These are phyloP conservation scores for Melikaiella ostensackeni DNA, from an alignment of 2,888 invertebrate species.

Conservation along the genomic window DNA sequence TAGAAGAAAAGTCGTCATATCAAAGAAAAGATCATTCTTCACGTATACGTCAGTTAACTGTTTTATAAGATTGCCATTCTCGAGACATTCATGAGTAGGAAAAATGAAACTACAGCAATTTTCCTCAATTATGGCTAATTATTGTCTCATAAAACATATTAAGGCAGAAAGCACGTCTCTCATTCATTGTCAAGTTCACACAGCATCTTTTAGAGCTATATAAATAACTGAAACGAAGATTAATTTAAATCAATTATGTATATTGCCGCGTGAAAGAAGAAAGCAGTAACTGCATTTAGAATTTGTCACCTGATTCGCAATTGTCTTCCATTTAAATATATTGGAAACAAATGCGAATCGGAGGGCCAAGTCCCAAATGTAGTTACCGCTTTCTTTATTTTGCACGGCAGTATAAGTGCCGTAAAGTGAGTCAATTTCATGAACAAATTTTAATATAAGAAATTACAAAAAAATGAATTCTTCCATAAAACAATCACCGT, in stretches of 20 bases:
- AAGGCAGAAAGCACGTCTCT: neutral
- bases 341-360: too few relatives aligned
- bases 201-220: neutral
- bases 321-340: too few relatives aligned
- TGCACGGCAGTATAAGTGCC: too few relatives aligned
- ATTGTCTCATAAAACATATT: conserved; percentile 11
- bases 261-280: too few relatives aligned
- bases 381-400: too few relatives aligned
- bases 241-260: neutral
- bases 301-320: too few relatives aligned
- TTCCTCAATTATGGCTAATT: neutral
- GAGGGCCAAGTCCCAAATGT: too few relatives aligned
- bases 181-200: conserved; percentile 14
- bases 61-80: conserved; percentile 1
- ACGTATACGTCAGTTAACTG: neutral
- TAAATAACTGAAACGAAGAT: neutral
- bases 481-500: too few relatives aligned
- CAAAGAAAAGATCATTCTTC: neutral
- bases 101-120: conserved; percentile 8
- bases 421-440: too few relatives aligned
- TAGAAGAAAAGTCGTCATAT: neutral
- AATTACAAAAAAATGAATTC: too few relatives aligned
- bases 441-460: too few relatives aligned
- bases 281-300: too few relatives aligned
- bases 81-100: neutral